Evolutionary conservation across 2,888 invertebrate genomes (phyloP).

Genomic region (Drosophila pseudotakahashii): DNA sequence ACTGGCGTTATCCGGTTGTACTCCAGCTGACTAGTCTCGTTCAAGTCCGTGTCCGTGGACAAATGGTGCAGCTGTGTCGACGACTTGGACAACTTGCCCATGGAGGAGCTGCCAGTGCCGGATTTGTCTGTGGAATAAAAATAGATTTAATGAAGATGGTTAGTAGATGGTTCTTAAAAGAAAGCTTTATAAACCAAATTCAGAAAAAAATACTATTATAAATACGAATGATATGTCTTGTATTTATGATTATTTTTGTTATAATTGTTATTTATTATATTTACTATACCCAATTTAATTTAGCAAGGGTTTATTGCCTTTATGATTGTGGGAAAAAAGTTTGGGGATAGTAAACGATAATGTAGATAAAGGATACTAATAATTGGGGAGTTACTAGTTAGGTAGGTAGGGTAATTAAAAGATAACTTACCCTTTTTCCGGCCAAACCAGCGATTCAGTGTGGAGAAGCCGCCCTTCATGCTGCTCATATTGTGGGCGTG

Average conservation of each 20-base stretch:
- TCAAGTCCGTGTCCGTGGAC: conserved; percentile 77
- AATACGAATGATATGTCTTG: too few relatives aligned
- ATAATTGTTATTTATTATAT: too few relatives aligned
- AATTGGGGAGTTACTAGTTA: not conserved
- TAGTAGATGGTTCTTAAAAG: too few relatives aligned
- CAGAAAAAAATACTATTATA: too few relatives aligned
- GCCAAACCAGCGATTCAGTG: conserved; percentile 84
- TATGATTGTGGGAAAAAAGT: not conserved
- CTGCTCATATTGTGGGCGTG: conserved; percentile 77
- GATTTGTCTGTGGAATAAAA: conserved; percentile 63
- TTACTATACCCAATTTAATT: not conserved
- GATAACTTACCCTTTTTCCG: conserved; percentile 83
- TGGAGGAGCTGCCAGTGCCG: conserved; percentile 60
- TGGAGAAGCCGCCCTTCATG: conserved; percentile 84
- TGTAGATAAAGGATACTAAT: not conserved
- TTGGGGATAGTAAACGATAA: not conserved
- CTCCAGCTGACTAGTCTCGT: conserved; percentile 84
- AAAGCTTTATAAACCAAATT: too few relatives aligned
- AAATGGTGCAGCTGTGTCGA: conserved; percentile 78
- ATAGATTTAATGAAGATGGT: not conserved
- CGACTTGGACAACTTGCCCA: conserved; percentile 82
- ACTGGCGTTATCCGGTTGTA: conserved; percentile 84
- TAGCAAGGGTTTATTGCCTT: not conserved
- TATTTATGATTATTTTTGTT: too few relatives aligned
- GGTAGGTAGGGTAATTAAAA: not conserved